Evolutionary conservation across 2,113 vertebrate species (phyloP).

Genomic region (Tringa solitaria): DNA sequence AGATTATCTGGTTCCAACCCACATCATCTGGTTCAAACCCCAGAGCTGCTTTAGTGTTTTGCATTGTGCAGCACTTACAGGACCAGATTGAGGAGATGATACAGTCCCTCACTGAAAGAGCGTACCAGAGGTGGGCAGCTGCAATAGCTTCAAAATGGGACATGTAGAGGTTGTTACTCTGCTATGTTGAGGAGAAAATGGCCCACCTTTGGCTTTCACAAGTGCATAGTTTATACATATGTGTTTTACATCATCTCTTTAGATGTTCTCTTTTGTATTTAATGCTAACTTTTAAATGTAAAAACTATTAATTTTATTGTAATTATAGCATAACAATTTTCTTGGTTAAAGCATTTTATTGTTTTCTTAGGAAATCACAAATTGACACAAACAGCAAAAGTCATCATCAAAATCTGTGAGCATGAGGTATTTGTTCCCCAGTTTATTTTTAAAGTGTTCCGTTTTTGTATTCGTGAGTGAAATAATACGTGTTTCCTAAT

Average conservation of each 20-base stretch:
- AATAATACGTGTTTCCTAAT: neutral
- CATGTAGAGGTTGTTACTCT: neutral
- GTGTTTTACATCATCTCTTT: neutral
- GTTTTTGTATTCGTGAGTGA: neutral
- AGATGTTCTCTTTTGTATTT: neutral
- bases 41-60: neutral
- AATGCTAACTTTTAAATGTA: neutral
- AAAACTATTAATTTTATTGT: neutral
- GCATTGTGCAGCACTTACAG: neutral
- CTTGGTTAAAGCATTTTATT: slow-evolving; percentile 47
- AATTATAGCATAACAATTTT: neutral
- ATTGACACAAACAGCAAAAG: slow-evolving; percentile 96
- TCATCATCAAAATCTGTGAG: slow-evolving; percentile 99
- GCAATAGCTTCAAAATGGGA: neutral
- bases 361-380: slow-evolving; percentile 92
- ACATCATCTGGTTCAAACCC: neutral
- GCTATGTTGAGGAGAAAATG: neutral
- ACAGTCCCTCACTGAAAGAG: neutral
- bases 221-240: neutral
- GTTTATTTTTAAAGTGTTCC: neutral
- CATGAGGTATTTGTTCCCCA: slow-evolving; percentile 85
- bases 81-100: neutral
- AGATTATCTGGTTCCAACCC: neutral
- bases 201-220: neutral
- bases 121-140: neutral